Evolutionary conservation across 2,797 vertebrate genomes (phyloP), one percentile per base, ranked within the genome.

Genomic region (Coranthus polyacanthus): DNA sequence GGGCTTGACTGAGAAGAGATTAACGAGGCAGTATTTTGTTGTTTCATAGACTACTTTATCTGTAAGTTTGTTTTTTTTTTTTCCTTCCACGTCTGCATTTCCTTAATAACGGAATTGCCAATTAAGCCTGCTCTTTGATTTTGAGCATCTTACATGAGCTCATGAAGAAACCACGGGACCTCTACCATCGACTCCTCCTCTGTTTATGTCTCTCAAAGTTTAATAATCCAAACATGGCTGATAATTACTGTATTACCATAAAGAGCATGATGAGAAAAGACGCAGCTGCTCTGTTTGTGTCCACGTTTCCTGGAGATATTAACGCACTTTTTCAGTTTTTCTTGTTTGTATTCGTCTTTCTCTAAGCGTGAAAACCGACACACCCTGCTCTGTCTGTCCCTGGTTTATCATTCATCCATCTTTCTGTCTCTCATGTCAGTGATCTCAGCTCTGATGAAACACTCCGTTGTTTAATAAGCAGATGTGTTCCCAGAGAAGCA

Each of bases 391-490:
- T 51, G 6, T 55, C 36, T 57, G 56, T 80, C 68, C 62, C 77
- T 56, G 41, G 64, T 65, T 70, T 39, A 59, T 78, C 61, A 50
- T 78, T 34, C 42, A 18, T 70, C 22, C 53, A 43, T 43, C 47
- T 21, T 16, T 50, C 52, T 24, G 20, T 69, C 59, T 74, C 45
- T 64, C 2, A 62, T 63, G 50, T 71, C 21, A 15, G 21, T 86
- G 68, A 82, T 51, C 61, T 84, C 68, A 75, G 53, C 20, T 59
- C 13, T 77, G 58, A 75, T 82, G 70, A 85, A 82, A 50, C 24
- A 24, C 20, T 17, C 38, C 38, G 61, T 86, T 87, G 77, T 90
- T 83, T 58, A 42, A 75, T 47, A 61, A 67, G 61, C 87, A 89
- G 86, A 87, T 90, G 83, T 78, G 72, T 39, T 80, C 52, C 66